A percentile compares a stretch with the other conserved stretches of the same genome.
These are phyloP conservation scores for Tetranychus urticae DNA, from an alignment of 1,140 invertebrate genomes.

Conservation along the genomic window DNA sequence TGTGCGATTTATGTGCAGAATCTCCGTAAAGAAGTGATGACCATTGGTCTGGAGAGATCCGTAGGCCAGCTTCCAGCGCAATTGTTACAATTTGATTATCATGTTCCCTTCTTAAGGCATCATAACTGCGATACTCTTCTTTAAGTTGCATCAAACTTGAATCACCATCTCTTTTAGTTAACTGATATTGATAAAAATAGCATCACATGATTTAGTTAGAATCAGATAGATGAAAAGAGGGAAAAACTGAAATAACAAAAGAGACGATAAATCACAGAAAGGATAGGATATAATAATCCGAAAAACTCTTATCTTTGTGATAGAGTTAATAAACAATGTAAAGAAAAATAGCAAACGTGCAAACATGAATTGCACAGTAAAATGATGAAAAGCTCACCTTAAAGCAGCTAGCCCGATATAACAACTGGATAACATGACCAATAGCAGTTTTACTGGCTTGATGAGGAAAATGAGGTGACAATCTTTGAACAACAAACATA, in stretches of 20 bases:
- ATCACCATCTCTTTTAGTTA: constrained; percentile 68
- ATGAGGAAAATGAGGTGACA: constrained; percentile 70
- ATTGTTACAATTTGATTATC: constrained; percentile 97
- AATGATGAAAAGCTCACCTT: constrained; percentile 35
- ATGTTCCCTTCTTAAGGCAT: constrained; percentile 72
- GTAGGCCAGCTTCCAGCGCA: constrained; percentile 79
- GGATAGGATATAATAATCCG: no score
- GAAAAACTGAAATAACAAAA: background rate
- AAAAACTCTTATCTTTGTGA: no score
- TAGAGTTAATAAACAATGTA: no score
- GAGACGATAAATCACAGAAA: no score
- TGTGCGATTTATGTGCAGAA: constrained; percentile 77
- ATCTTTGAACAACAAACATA: constrained; percentile 89
- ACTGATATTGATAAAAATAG: constrained; percentile 1
- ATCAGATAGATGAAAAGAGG: background rate
- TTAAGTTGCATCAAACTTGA: constrained; percentile 96
- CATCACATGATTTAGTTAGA: constrained; percentile 3
- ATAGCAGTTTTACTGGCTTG: constrained; percentile 96
- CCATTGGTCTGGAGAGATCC: constrained; percentile 96
- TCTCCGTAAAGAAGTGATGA: constrained; percentile 87
- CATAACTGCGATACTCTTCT: constrained; percentile 87
- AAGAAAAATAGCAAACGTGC: no score
- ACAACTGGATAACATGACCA: constrained; percentile 89
- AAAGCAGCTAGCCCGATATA: constrained; percentile 93
- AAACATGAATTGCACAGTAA: background rate